These are phyloP conservation scores for Lasius platythorax DNA, from an alignment of 2,888 invertebrate species.

Conservation along the genomic window DNA sequence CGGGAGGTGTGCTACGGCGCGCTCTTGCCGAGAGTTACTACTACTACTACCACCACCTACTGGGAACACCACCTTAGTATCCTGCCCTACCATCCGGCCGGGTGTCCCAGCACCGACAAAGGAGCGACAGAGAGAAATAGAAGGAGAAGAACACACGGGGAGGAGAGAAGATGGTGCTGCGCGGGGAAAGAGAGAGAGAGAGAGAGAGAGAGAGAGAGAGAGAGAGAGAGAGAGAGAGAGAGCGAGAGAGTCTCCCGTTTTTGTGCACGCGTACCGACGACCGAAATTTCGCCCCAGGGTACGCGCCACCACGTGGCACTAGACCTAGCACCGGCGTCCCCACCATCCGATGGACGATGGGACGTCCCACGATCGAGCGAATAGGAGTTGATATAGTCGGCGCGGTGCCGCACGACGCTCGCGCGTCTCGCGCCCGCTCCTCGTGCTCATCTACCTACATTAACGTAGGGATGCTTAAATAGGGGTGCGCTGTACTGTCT, in stretches of 20 bases:
- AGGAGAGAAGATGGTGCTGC: constrained; percentile 61
- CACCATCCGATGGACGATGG: constrained; percentile 68
- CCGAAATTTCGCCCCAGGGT: constrained; percentile 78
- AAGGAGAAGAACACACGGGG: constrained; percentile 57
- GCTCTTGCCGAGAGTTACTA: constrained; percentile 74
- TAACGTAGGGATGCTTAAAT: not conserved
- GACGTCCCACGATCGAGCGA: constrained; percentile 71
- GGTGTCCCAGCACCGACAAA: constrained; percentile 60
- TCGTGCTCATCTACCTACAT: not conserved
- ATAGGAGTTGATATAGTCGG: constrained; percentile 70
- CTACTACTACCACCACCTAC: constrained; percentile 63
- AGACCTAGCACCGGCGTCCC: constrained; percentile 72
- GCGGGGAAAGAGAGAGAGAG: constrained; percentile 18
- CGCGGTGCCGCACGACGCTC: constrained; percentile 65
- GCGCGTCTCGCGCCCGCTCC: not conserved
- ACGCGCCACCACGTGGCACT: constrained; percentile 78
- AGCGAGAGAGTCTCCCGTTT: constrained; percentile 52
- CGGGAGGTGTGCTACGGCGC: constrained; percentile 79
- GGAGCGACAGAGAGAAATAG: constrained; percentile 59
- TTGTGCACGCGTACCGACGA: constrained; percentile 65
- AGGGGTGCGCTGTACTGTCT: not conserved
- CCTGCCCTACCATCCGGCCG: constrained; percentile 68
- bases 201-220: not conserved
- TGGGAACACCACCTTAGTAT: constrained; percentile 56
- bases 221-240: constrained; percentile 20